Evolutionary conservation across 1,140 invertebrate species (phyloP).

Genomic region (Papilio xuthus): DNA sequence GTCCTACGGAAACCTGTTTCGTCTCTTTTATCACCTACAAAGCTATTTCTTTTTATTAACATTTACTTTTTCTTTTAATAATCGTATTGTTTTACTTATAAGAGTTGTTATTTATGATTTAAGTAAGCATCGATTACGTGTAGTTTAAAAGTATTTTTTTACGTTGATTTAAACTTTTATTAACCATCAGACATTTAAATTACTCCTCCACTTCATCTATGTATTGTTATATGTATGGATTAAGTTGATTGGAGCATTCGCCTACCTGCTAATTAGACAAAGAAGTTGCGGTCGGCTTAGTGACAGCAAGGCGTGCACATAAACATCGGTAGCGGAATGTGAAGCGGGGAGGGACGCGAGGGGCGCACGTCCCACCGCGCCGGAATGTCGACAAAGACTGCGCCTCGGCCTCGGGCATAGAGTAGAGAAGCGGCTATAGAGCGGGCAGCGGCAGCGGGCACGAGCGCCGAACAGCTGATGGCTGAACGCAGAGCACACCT

Average conservation of each 20-base stretch:
- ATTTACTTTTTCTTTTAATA: conserved; percentile 26
- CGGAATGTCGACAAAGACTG: conserved; percentile 69
- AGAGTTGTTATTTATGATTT: not conserved
- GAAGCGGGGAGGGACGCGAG: conserved; percentile 44
- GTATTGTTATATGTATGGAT: conserved; percentile 34
- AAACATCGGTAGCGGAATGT: conserved; percentile 59
- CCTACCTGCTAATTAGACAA: conserved; percentile 79
- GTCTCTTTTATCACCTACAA: conserved; percentile 58
- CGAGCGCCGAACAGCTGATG: conserved; percentile 75
- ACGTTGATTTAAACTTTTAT: not conserved
- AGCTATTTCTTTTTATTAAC: conserved; percentile 59
- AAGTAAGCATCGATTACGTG: not conserved
- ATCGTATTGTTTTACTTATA: not conserved
- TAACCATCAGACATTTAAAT: too few relatives aligned
- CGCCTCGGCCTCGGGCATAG: conserved; percentile 21
- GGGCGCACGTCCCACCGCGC: conserved; percentile 60
- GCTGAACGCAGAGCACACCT: conserved; percentile 70
- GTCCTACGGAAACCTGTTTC: conserved; percentile 72
- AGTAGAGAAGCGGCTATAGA: conserved; percentile 17
- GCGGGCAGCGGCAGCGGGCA: conserved; percentile 56
- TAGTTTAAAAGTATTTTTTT: not conserved
- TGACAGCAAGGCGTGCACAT: conserved; percentile 63
- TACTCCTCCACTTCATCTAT: not conserved
- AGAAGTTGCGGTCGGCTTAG: conserved; percentile 68
- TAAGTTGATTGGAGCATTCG: conserved; percentile 60